Conservation (phyloP, 2,797 vertebrate species). For the Cygnus olor region DNA sequence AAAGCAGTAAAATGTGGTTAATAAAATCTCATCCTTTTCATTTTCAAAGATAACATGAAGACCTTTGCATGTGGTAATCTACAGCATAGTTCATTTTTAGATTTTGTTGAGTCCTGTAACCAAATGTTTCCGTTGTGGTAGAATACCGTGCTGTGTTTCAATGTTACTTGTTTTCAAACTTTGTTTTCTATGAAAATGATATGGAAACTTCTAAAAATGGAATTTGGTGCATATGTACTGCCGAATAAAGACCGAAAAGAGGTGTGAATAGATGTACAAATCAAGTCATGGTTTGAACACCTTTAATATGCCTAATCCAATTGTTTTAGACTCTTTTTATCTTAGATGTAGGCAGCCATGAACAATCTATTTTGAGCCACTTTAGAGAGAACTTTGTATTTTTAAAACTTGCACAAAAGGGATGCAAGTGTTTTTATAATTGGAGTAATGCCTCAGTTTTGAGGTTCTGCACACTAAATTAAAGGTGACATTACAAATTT, state of each 20-base stretch:
- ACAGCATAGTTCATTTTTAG: conserved; percentile 96
- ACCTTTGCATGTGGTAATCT: conserved; percentile 96
- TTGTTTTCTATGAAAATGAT: conserved; percentile 92
- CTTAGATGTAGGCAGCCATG: conserved; percentile 89
- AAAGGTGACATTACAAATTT: conserved; percentile 80
- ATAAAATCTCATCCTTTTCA: conserved; percentile 86
- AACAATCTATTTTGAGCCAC: conserved; percentile 93
- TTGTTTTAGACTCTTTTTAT: conserved; percentile 88
- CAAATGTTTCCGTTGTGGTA: conserved; percentile 93
- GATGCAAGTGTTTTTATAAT: conserved; percentile 88
- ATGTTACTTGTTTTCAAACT: conserved; percentile 93
- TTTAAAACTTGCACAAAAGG: conserved; percentile 84
- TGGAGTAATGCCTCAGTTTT: conserved; percentile 84
- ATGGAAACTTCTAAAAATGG: conserved; percentile 89
- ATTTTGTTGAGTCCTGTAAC: conserved; percentile 94
- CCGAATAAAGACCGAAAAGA: conserved; percentile 88
- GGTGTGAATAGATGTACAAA: conserved; percentile 87
- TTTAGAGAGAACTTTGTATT: conserved; percentile 89
- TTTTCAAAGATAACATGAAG: conserved; percentile 89
- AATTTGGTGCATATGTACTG: conserved; percentile 96
- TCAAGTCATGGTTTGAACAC: conserved; percentile 86
- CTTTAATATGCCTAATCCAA: conserved; percentile 91
- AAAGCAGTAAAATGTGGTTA: conserved; percentile 85
- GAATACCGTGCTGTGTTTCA: conserved; percentile 94
- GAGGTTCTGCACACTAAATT: conserved; percentile 82